A percentile compares a stretch with the other conserved stretches of the same genome.
Evolutionary conservation across 1,140 invertebrate species (phyloP).

Genomic region (Drosophila athabasca): DNA sequence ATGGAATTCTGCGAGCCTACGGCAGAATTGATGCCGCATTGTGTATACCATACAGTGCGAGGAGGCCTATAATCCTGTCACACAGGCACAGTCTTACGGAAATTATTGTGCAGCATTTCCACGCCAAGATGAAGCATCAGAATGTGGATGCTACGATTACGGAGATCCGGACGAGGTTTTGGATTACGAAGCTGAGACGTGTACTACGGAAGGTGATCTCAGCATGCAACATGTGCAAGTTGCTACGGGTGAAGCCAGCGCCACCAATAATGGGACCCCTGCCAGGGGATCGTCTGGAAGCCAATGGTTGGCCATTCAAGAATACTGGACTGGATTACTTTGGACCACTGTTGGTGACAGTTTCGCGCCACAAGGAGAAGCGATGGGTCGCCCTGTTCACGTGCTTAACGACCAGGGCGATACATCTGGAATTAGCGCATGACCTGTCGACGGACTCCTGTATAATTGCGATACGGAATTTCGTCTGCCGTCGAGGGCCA

Average conservation of each 20-base stretch:
- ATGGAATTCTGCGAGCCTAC: constrained; percentile 1
- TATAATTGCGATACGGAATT: constrained; percentile 4
- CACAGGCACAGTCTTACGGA: constrained; percentile 1
- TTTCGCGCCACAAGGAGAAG: constrained; percentile 1
- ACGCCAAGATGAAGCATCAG: too few species aligned
- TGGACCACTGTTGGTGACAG: not conserved
- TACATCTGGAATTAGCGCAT: not conserved
- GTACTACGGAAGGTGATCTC: not conserved
- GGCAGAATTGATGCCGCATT: constrained; percentile 8
- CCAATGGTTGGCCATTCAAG: too few species aligned
- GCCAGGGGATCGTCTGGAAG: too few species aligned
- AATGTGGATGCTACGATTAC: too few species aligned
- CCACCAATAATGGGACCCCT: too few species aligned
- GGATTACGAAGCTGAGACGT: constrained; percentile 8
- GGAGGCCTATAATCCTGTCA: constrained; percentile 8
- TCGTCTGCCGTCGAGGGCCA: not conserved
- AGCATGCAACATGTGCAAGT: not conserved
- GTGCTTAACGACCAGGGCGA: not conserved
- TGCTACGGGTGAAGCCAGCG: too few species aligned
- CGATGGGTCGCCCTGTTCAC: constrained; percentile 2
- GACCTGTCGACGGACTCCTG: constrained; percentile 1
- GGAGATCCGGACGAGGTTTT: constrained; percentile 5
- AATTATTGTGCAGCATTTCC: not conserved
- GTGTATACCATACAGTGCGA: constrained; percentile 13
- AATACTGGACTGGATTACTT: too few species aligned